phyloP scores from a whole-genome alignment of 2,888 invertebrate genomes.

The Oligia fasciuncula region DNA sequence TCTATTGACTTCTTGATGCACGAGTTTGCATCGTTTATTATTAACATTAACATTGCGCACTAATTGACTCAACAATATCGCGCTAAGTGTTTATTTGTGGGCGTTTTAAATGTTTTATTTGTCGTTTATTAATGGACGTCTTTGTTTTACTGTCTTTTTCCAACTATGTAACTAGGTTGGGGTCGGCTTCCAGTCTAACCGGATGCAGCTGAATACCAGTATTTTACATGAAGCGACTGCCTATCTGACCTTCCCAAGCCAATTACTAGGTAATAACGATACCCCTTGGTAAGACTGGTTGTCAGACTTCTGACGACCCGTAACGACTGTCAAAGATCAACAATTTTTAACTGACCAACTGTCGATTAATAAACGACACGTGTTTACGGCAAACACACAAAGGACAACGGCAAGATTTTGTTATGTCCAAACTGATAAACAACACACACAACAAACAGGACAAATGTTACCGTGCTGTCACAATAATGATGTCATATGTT shows the following conservation, averaged over 20 bases:
- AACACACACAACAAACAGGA: constrained; percentile 69
- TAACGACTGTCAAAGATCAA: too few species aligned
- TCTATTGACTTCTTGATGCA: constrained; percentile 50
- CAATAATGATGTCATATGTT: constrained; percentile 86
- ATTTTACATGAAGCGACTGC: too few species aligned
- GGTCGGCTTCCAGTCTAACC: too few species aligned
- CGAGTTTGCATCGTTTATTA: constrained; percentile 46
- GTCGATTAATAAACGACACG: constrained; percentile 17
- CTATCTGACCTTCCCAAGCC: too few species aligned
- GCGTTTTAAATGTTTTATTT: constrained; percentile 27
- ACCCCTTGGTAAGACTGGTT: too few species aligned
- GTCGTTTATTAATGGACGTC: constrained; percentile 1
- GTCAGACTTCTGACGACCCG: too few species aligned
- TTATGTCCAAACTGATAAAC: constrained; percentile 71
- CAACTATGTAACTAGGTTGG: too few species aligned
- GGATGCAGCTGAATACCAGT: too few species aligned
- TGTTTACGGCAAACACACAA: constrained; percentile 27
- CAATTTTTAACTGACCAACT: not conserved
- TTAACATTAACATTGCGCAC: constrained; percentile 32
- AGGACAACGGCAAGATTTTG: constrained; percentile 62
- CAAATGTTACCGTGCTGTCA: constrained; percentile 77
- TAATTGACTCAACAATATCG: constrained; percentile 40
- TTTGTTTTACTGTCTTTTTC: not conserved
- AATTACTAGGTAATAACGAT: too few species aligned
- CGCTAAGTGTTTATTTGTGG: constrained; percentile 22